Percentiles rank a stretch among this genome's conserved stretches.
Evolutionary conservation across 2,797 vertebrate genomes (phyloP).

Genomic region (Acipenser ruthenus): DNA sequence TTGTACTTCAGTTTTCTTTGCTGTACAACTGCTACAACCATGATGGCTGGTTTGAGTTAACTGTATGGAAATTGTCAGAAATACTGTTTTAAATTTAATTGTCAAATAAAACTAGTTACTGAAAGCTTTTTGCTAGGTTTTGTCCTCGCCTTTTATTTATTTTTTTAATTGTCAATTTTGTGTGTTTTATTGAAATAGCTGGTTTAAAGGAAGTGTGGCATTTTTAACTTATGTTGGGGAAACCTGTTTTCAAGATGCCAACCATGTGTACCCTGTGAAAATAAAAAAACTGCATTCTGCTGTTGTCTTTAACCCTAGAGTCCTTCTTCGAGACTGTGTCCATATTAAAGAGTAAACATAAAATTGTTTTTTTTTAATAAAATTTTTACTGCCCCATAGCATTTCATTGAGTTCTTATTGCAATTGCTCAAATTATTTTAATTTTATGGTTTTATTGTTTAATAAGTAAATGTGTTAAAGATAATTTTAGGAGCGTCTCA

Average conservation of each 20-base stretch:
- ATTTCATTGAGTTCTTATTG: neutral
- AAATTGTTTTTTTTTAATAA: neutral
- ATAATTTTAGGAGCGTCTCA: too few species aligned
- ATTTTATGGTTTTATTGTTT: neutral
- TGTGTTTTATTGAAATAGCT: neutral
- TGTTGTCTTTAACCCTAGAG: too few species aligned
- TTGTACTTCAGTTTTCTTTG: neutral
- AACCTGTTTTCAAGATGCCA: too few species aligned
- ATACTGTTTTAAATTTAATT: conserved; percentile 3
- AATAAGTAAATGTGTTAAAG: too few species aligned
- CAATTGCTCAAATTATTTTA: neutral
- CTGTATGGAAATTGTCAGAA: neutral
- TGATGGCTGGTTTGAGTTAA: neutral
- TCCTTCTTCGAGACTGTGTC: too few species aligned
- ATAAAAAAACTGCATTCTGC: too few species aligned
- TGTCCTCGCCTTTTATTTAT: neutral
- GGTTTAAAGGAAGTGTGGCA: neutral
- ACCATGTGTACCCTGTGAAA: too few species aligned
- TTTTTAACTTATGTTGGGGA: too few species aligned
- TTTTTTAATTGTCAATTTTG: neutral
- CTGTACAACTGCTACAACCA: neutral
- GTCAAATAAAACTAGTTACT: conserved; percentile 15
- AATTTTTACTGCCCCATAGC: neutral
- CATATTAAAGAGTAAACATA: too few species aligned
- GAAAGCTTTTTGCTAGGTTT: neutral